A percentile compares a stretch with the other conserved stretches of the same genome.
Evolutionary conservation across 2,797 vertebrate genomes (phyloP).

Genomic region (Acanthiza pusilla): DNA sequence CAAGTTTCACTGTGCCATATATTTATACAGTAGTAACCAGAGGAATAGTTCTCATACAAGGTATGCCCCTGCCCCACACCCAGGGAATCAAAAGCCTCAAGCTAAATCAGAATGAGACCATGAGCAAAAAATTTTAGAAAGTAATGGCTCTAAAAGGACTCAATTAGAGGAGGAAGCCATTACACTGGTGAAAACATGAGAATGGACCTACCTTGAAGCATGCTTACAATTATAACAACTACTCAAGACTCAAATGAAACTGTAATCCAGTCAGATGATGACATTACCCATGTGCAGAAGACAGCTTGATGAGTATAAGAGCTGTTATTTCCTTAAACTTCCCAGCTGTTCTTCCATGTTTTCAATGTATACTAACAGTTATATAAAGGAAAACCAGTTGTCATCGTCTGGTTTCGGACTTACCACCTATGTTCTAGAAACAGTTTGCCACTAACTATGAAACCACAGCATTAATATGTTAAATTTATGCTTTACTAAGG

Average conservation of each 20-base stretch:
- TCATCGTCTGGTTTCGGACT: neutral
- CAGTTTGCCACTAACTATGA: constrained; percentile 23
- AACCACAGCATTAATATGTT: neutral
- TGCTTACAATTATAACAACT: neutral
- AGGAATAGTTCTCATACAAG: neutral
- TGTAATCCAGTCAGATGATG: neutral
- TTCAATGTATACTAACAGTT: neutral
- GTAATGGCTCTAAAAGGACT: neutral
- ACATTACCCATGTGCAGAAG: neutral
- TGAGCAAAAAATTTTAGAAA: neutral
- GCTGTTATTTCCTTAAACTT: neutral
- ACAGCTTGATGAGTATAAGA: neutral
- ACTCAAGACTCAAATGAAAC: neutral
- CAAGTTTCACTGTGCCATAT: neutral
- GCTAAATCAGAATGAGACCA: neutral
- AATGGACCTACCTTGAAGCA: neutral
- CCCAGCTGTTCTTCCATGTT: constrained; percentile 1
- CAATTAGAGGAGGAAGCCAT: neutral
- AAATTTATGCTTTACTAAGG: neutral
- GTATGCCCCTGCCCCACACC: neutral
- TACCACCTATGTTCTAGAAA: neutral
- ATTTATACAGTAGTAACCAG: neutral
- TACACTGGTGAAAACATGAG: neutral
- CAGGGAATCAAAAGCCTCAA: neutral
- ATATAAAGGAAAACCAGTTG: neutral